Conservation (phyloP, 2,888 invertebrate species). For the Tetragonula carbonaria region DNA sequence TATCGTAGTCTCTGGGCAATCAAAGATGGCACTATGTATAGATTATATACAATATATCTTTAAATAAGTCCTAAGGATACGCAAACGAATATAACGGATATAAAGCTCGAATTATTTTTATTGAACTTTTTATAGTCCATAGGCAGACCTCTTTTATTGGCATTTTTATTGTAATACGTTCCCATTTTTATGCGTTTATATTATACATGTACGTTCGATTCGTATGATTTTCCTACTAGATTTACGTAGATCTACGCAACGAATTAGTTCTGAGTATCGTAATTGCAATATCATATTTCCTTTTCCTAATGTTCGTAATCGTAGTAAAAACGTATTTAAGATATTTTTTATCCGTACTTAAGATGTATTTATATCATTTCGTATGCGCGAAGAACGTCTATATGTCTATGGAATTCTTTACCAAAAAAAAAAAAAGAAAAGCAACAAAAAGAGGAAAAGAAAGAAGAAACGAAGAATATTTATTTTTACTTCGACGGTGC, state of each 20-base stretch:
- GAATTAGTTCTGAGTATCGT: conserved; percentile 56
- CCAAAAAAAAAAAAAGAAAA: conserved; percentile 22
- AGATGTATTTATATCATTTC: conserved; percentile 55
- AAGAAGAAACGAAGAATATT: conserved; percentile 58
- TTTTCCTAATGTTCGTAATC: conserved; percentile 9
- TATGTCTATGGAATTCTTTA: conserved; percentile 62
- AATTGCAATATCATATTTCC: conserved; percentile 46
- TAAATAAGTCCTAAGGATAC: conserved; percentile 61
- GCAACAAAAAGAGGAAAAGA: neutral
- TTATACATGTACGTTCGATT: conserved; percentile 30
- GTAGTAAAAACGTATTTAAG: conserved; percentile 53
- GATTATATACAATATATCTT: conserved; percentile 63
- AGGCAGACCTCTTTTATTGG: conserved; percentile 7
- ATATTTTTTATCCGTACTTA: conserved; percentile 59
- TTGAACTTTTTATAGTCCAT: conserved; percentile 44
- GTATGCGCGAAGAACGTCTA: conserved; percentile 45
- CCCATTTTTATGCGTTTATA: conserved; percentile 5
- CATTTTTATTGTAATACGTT: conserved; percentile 19
- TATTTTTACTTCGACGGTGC: conserved; percentile 68
- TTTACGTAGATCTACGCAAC: conserved; percentile 53
- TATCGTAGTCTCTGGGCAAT: conserved; percentile 70
- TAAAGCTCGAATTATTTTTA: conserved; percentile 59
- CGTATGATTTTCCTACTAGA: conserved; percentile 58
- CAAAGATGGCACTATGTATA: conserved; percentile 73
- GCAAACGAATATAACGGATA: conserved; percentile 34